phyloP scores from a whole-genome alignment of 2,888 invertebrate genomes.

The Coenonympha arcania region DNA sequence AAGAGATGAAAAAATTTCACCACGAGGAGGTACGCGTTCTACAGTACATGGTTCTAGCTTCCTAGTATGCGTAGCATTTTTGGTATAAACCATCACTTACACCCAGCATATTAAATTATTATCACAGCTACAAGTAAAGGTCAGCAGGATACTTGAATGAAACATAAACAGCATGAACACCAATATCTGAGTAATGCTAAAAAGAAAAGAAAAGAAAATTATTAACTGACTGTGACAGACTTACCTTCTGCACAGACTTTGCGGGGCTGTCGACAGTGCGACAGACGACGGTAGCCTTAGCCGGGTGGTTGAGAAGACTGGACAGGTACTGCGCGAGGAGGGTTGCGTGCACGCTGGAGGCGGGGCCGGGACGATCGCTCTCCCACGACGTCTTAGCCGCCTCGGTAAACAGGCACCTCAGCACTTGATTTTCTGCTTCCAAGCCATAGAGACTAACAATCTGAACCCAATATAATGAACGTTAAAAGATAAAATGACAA shows the following conservation, averaged over 20 bases:
- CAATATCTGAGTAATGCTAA: too few relatives aligned
- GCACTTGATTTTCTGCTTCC: slow-evolving; percentile 97
- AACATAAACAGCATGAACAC: too few relatives aligned
- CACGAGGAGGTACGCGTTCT: too few relatives aligned
- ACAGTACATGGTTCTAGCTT: too few relatives aligned
- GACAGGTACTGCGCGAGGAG: slow-evolving; percentile 72
- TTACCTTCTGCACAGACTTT: slow-evolving; percentile 77
- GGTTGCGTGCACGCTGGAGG: slow-evolving; percentile 83
- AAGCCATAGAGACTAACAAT: slow-evolving; percentile 92
- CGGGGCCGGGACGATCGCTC: slow-evolving; percentile 77
- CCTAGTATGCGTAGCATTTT: too few relatives aligned
- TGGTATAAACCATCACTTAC: too few relatives aligned
- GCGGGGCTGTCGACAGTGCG: slow-evolving; percentile 89
- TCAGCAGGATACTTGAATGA: too few relatives aligned
- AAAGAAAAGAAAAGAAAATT: too few relatives aligned
- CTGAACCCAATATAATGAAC: slow-evolving; percentile 67
- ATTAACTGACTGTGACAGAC: slow-evolving; percentile 20
- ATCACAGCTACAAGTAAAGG: too few relatives aligned
- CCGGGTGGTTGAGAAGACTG: slow-evolving; percentile 86
- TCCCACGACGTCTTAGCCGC: slow-evolving; percentile 85
- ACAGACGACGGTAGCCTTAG: slow-evolving; percentile 90
- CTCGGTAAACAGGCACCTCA: slow-evolving; percentile 90
- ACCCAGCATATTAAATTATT: too few relatives aligned
- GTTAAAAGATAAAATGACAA: slow-evolving; percentile 12
- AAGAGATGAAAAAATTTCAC: too few relatives aligned